Evolutionary conservation across 92 coral and sea anemone species (phyloP), one percentile per base, ranked within the genome.

Genomic region (Epizoanthus ramosus): DNA sequence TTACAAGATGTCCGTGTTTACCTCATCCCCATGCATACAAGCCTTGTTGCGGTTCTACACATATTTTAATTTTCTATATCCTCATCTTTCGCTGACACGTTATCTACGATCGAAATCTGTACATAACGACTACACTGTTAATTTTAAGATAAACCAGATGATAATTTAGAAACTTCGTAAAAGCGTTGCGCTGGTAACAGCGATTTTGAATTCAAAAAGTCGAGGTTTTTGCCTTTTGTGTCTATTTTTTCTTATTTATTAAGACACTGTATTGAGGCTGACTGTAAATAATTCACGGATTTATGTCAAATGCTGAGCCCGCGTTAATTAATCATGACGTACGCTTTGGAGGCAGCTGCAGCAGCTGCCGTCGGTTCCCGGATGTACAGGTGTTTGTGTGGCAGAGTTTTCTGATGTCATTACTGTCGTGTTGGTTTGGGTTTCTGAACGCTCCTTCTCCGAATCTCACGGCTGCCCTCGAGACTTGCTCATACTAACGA

Each of bases 291-390:
- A 93, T 89, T 88, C 95, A 91, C 89, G 91, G 88, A 81, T 71
- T 79, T 85, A 92, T 91, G 97, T 88, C 97, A 91, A 93, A 93
- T 85, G 95, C 95, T 87, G 91, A 88, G 91, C 85, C 80, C 81
- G 89, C 89, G 97, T 93, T 91, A 93, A 93, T 93, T 91, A 93
- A 89, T 91, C 74, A 93, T 93, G 91, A 89, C 90, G 80, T 92
- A 83, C 91, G 88, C 88, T 85, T 80, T 83, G 89, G 76, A 61
- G 84, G 87, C 99, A 96, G 99, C 99, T 96, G 99, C 68, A 39
- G 4, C 91, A 86, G 92, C 88, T 90, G 93, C 79, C 45, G 45
- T 28, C 56, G 81, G 69, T 73, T 89, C 96, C 96, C 96, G 96
- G 86, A 92, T 92, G 96, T 84, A 86, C 96, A 92, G 96, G 96